These are phyloP conservation scores for Rhineura floridana DNA, from an alignment of 2,113 vertebrate species.

Conservation along the genomic window DNA sequence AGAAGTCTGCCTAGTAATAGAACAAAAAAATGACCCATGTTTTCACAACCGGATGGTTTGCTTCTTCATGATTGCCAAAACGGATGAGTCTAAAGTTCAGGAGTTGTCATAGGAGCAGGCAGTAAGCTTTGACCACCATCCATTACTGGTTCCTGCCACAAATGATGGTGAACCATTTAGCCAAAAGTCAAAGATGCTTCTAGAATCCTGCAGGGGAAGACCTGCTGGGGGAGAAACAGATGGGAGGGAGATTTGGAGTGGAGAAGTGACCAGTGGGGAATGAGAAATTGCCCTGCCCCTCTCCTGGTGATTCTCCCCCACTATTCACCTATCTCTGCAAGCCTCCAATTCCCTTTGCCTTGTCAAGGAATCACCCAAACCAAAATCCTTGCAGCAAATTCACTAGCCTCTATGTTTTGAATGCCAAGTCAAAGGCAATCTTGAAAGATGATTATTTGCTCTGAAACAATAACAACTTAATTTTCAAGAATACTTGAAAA, in stretches of 20 bases:
- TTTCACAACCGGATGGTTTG: not conserved
- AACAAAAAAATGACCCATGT: not conserved
- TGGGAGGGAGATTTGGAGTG: too few relatives aligned
- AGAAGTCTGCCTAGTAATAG: conserved; percentile 17
- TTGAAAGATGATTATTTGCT: not conserved
- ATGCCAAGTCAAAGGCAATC: not conserved
- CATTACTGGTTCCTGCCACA: not conserved
- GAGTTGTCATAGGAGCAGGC: not conserved
- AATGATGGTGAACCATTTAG: too few relatives aligned
- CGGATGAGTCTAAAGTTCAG: not conserved
- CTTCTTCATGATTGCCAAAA: not conserved
- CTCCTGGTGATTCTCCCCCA: not conserved
- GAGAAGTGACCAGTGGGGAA: not conserved
- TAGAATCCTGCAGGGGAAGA: not conserved
- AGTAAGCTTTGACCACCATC: not conserved
- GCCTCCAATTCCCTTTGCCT: too few relatives aligned
- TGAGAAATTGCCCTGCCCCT: not conserved
- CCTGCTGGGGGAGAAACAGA: not conserved
- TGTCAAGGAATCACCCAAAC: not conserved
- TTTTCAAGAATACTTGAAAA: not conserved
- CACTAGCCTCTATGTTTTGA: not conserved
- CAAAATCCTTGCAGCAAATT: not conserved
- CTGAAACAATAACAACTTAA: not conserved
- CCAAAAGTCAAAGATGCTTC: not conserved
- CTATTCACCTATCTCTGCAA: not conserved